Conservation (phyloP, 1,140 invertebrate genomes). For the Drosophila lacteicornis region DNA sequence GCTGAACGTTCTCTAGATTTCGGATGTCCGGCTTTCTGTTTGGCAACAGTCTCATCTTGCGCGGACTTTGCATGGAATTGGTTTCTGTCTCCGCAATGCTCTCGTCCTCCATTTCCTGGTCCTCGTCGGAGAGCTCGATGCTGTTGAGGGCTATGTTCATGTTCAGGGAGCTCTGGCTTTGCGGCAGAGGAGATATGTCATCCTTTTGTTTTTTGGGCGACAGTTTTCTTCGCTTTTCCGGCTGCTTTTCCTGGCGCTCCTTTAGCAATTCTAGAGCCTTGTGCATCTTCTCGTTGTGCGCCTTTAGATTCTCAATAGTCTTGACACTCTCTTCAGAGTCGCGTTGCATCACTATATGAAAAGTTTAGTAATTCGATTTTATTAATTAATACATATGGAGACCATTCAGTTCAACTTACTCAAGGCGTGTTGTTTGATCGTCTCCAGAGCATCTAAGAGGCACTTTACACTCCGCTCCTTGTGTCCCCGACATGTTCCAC, state of each 20-base stretch:
- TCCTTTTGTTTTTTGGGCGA: slow-evolving; percentile 49
- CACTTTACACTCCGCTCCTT: slow-evolving; percentile 38
- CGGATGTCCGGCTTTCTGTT: slow-evolving; percentile 31
- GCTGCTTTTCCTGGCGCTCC: slow-evolving; percentile 30
- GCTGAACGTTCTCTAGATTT: slow-evolving; percentile 57
- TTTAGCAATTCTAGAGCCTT: slow-evolving; percentile 45
- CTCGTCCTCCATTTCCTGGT: slow-evolving; percentile 51
- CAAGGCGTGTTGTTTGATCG: slow-evolving; percentile 51
- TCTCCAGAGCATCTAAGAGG: slow-evolving; percentile 48
- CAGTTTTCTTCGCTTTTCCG: slow-evolving; percentile 51
- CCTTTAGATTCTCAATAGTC: slow-evolving; percentile 31
- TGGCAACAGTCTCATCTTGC: slow-evolving; percentile 30
- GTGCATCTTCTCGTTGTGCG: slow-evolving; percentile 60
- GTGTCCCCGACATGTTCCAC: slow-evolving; percentile 47
- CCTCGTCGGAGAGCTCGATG: slow-evolving; percentile 53
- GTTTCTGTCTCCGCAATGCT: slow-evolving; percentile 63
- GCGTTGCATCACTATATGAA: slow-evolving; percentile 47
- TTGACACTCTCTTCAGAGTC: slow-evolving; percentile 33
- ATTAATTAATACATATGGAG: too few relatives aligned
- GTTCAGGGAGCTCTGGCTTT: slow-evolving; percentile 64
- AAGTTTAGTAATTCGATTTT: too few relatives aligned
- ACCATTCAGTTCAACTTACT: slow-evolving; percentile 26
- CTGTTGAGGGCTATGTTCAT: slow-evolving; percentile 73
- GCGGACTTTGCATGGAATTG: slow-evolving; percentile 37
- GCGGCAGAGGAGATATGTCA: slow-evolving; percentile 49